A percentile compares a stretch with the other conserved stretches of the same genome.
Conservation (phyloP, 1,140 invertebrate genomes). For the Saccostrea cuccullata region DNA sequence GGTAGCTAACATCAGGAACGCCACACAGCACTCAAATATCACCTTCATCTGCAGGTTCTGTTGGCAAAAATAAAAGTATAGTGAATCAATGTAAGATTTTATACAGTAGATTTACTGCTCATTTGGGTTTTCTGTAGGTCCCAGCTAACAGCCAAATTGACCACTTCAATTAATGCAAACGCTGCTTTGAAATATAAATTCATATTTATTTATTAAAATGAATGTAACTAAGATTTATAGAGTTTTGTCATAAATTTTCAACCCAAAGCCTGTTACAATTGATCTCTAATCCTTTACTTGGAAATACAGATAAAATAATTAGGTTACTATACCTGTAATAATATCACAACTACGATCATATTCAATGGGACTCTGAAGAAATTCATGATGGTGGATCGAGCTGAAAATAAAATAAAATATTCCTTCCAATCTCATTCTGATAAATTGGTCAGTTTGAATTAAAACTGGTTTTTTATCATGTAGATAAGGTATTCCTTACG, state of each 20-base stretch:
- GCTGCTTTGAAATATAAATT: too few species aligned
- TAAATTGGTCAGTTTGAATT: too few species aligned
- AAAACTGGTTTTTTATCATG: too few species aligned
- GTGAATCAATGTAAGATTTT: neutral
- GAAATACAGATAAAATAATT: too few species aligned
- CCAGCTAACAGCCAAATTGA: neutral
- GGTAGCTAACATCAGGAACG: conserved; percentile 72
- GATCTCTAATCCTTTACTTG: too few species aligned
- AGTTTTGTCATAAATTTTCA: too few species aligned
- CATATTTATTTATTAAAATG: too few species aligned
- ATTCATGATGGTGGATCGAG: conserved; percentile 78
- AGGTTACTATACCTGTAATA: too few species aligned
- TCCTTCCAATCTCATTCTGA: neutral
- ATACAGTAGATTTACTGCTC: neutral
- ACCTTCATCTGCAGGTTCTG: conserved; percentile 71
- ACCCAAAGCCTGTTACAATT: neutral
- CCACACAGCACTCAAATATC: conserved; percentile 75
- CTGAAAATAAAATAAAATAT: conserved; percentile 64
- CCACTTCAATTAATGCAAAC: neutral
- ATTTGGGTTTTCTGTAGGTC: neutral
- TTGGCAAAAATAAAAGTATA: conserved; percentile 31
- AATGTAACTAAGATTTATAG: too few species aligned
- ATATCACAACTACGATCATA: conserved; percentile 76
- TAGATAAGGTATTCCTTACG: too few species aligned
- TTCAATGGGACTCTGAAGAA: conserved; percentile 78